Percentiles rank a stretch among this genome's conserved stretches.
phyloP scores from a whole-genome alignment of 1,140 invertebrate genomes.

The Brachionus asplanchnoidis region DNA sequence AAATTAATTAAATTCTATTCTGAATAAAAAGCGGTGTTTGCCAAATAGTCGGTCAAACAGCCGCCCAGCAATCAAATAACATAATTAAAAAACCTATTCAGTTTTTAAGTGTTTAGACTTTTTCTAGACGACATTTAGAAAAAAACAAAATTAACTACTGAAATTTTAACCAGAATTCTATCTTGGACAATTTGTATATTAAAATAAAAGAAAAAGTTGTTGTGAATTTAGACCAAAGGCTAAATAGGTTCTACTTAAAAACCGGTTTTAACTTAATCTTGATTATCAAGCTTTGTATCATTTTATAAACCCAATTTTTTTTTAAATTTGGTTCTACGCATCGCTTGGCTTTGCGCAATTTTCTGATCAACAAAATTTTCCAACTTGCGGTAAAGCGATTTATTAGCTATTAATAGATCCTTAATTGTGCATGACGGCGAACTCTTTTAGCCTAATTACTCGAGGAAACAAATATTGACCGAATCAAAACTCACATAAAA shows the following conservation, averaged over 20 bases:
- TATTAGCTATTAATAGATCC: not conserved
- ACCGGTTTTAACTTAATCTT: not conserved
- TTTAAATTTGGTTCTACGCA: not conserved
- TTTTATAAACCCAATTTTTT: not conserved
- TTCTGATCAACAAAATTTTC: not conserved
- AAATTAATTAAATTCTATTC: not conserved
- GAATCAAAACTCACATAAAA: not conserved
- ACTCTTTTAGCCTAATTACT: not conserved
- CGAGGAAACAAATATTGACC: not conserved
- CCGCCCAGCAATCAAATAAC: not conserved
- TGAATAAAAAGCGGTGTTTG: not conserved
- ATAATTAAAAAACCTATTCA: not conserved
- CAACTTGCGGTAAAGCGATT: not conserved
- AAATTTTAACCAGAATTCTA: not conserved
- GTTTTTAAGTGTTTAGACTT: not conserved
- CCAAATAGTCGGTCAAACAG: not conserved
- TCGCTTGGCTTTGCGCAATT: not conserved
- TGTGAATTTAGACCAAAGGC: not conserved
- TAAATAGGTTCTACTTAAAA: not conserved
- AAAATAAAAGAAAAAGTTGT: not conserved
- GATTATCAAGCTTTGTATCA: not conserved
- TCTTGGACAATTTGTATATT: slow-evolving; percentile 25
- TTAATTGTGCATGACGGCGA: not conserved
- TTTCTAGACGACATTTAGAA: not conserved
- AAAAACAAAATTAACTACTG: not conserved